Evolutionary conservation across 1,140 invertebrate genomes (phyloP).

Genomic region (Drosophila ogumai): DNA sequence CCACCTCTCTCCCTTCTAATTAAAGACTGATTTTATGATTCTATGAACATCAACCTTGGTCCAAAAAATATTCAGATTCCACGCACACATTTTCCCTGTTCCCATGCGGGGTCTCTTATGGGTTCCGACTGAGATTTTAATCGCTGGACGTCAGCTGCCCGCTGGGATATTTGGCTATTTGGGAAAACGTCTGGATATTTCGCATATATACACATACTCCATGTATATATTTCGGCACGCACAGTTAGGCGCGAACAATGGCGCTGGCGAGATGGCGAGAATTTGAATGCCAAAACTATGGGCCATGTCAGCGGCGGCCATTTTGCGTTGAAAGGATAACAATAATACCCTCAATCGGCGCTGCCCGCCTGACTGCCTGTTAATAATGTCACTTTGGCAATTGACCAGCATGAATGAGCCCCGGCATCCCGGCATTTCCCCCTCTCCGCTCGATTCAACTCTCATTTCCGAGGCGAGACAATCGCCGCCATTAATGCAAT

Average conservation of each 20-base stretch:
- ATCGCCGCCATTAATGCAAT: constrained; percentile 77
- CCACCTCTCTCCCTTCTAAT: constrained; percentile 13
- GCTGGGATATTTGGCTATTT: constrained; percentile 44
- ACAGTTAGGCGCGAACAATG: constrained; percentile 75
- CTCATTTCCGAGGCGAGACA: constrained; percentile 45
- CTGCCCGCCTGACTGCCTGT: constrained; percentile 62
- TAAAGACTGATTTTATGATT: constrained; percentile 34
- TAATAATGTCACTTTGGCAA: constrained; percentile 77
- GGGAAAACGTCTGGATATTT: constrained; percentile 4
- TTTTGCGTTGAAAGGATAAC: constrained; percentile 80
- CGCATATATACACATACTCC: not conserved
- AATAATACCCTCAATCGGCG: constrained; percentile 73
- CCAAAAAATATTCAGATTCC: constrained; percentile 32
- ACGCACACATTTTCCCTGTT: constrained; percentile 31
- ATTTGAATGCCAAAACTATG: constrained; percentile 71
- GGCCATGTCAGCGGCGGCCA: constrained; percentile 64
- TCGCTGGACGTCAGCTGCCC: constrained; percentile 65
- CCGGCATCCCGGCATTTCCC: constrained; percentile 1
- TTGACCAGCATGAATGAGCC: constrained; percentile 78
- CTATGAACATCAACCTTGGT: constrained; percentile 31
- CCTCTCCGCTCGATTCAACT: not conserved
- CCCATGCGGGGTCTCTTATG: constrained; percentile 36
- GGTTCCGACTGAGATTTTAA: constrained; percentile 67
- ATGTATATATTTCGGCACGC: constrained; percentile 52
- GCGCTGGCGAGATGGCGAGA: constrained; percentile 34